Evolutionary conservation across 2,888 invertebrate genomes (phyloP).

Genomic region (Nemurella pictetii): DNA sequence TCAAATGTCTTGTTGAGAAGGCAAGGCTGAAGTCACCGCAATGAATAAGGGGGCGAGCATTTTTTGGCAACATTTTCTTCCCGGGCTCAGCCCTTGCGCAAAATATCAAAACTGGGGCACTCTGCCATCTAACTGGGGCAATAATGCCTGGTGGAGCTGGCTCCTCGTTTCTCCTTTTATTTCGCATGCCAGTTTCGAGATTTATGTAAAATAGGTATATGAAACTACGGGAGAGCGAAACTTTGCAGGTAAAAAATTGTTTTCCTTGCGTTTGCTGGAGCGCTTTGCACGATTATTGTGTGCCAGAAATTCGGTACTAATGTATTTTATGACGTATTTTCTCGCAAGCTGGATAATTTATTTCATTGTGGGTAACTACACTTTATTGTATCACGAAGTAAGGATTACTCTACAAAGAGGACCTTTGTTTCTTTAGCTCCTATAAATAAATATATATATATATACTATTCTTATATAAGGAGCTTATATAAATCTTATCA

Average conservation of each 20-base stretch:
- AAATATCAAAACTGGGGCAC: background rate
- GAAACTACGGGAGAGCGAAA: background rate
- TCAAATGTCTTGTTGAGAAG: too few relatives aligned
- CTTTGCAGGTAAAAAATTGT: slow-evolving; percentile 15
- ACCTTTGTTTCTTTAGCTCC: background rate
- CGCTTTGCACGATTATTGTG: background rate
- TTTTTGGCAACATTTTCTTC: background rate
- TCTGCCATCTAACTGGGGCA: background rate
- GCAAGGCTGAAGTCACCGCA: background rate
- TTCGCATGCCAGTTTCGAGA: background rate
- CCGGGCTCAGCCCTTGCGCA: background rate
- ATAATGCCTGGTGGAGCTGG: background rate
- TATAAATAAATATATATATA: background rate
- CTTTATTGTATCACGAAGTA: background rate
- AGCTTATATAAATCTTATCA: background rate
- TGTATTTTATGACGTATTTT: background rate
- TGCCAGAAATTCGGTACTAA: background rate
- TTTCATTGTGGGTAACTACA: background rate
- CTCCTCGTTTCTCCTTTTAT: too few relatives aligned
- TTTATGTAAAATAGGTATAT: slow-evolving; percentile 10
- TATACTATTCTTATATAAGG: background rate
- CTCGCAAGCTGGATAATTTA: background rate
- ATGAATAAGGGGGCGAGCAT: background rate
- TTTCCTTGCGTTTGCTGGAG: background rate
- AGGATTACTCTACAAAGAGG: background rate